A percentile compares a stretch with the other conserved stretches of the same genome.
Conservation (phyloP, 35 echinoderm and acorn worm species). For the Apostichopus japonicus region DNA sequence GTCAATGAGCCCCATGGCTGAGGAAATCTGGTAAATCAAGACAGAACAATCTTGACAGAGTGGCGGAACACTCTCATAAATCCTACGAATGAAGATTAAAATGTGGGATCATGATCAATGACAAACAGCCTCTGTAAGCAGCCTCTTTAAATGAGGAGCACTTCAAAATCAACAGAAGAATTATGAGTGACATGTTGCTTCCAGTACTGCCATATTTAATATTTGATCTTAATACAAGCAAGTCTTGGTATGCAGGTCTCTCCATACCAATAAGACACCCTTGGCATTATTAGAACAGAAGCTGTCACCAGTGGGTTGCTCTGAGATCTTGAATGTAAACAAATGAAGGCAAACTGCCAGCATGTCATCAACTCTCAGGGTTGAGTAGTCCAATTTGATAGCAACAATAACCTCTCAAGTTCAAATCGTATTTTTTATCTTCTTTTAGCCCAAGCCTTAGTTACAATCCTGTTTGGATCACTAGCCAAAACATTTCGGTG, state of each 20-base stretch:
- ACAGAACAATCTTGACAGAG: no score
- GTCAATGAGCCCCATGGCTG: no score
- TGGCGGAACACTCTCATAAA: no score
- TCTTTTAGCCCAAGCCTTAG: no score
- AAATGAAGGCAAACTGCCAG: neutral
- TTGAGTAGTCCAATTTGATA: neutral
- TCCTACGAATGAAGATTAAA: no score
- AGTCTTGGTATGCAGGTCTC: neutral
- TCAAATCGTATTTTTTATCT: neutral
- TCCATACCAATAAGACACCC: neutral
- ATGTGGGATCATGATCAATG: no score
- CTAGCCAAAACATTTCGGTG: neutral
- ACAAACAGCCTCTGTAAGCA: no score
- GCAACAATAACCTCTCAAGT: neutral
- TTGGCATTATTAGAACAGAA: neutral
- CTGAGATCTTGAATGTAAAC: slow-evolving; percentile 22
- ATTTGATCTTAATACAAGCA: neutral
- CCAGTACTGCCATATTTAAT: slow-evolving; percentile 38
- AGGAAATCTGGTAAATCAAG: no score
- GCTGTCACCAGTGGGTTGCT: neutral
- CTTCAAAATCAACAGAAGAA: neutral
- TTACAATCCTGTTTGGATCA: neutral
- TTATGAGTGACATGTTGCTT: neutral
- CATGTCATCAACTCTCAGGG: neutral
- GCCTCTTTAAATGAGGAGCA: slow-evolving; percentile 16